Conservation (phyloP, 1,140 invertebrate species). For the Tribolium madens region DNA sequence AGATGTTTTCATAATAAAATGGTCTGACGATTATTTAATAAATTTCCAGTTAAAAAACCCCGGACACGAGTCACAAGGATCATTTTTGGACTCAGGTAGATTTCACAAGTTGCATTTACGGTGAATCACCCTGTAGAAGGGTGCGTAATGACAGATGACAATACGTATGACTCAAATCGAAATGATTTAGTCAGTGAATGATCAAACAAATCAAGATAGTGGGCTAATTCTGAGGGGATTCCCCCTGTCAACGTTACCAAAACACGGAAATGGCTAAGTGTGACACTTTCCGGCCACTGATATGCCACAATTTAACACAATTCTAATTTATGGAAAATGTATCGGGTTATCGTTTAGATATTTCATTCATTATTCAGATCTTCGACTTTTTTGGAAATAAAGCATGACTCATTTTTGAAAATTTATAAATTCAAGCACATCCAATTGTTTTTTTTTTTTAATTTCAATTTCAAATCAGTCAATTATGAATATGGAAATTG, state of each 20-base stretch:
- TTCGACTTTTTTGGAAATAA: constrained; percentile 6
- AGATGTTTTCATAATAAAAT: constrained; percentile 2
- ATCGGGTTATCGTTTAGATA: neutral
- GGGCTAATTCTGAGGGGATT: neutral
- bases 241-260: neutral
- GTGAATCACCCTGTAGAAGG: constrained; percentile 32
- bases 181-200: constrained; percentile 6
- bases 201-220: neutral
- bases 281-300: neutral
- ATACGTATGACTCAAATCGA: constrained; percentile 12
- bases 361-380: constrained; percentile 23
- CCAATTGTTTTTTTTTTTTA: constrained; percentile 3
- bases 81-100: neutral
- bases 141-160: constrained; percentile 21
- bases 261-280: constrained; percentile 1
- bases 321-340: constrained; percentile 6
- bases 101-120: constrained; percentile 3
- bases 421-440: constrained; percentile 20
- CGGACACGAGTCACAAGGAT: neutral
- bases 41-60: neutral
- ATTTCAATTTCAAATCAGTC: constrained; percentile 7
- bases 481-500: neutral
- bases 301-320: neutral
- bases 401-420: constrained; percentile 3
- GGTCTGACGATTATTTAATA: neutral